Conservation (phyloP, 2,888 invertebrate species). For the Eulithis testata region DNA sequence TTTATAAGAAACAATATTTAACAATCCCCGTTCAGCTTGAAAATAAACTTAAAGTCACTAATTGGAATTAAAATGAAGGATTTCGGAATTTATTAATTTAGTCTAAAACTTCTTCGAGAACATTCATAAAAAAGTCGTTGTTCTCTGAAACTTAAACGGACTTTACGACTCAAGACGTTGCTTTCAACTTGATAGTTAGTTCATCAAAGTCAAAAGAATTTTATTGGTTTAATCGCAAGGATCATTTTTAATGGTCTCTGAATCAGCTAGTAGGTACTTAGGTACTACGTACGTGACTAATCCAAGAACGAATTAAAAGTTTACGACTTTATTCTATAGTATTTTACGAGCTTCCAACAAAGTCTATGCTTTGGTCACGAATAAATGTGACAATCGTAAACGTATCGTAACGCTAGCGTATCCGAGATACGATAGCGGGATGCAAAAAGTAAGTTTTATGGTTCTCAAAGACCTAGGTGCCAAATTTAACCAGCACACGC, state of each 20-base stretch:
- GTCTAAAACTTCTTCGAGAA: conserved; percentile 14
- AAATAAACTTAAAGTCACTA: conserved; percentile 26
- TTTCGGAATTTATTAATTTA: conserved; percentile 31
- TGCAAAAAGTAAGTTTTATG: too few species aligned
- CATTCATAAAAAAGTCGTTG: conserved; percentile 14
- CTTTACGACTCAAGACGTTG: conserved; percentile 10
- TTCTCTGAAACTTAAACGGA: conserved; percentile 10
- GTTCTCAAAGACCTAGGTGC: too few species aligned
- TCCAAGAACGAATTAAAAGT: background rate
- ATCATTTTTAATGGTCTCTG: background rate
- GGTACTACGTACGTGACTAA: too few species aligned
- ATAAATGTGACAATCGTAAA: too few species aligned
- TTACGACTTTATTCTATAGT: background rate
- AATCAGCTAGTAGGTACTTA: background rate
- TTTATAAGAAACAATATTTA: conserved; percentile 4
- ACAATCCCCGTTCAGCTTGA: conserved; percentile 1
- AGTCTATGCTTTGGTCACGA: too few species aligned
- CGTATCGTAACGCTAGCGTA: too few species aligned
- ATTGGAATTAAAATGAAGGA: conserved; percentile 34
- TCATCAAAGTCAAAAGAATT: too few species aligned
- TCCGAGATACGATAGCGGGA: too few species aligned
- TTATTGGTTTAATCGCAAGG: too few species aligned
- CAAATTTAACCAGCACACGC: too few species aligned
- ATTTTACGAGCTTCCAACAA: too few species aligned
- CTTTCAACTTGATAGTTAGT: conserved; percentile 14